Conservation (phyloP, 2,888 invertebrate genomes). For the Agrenia bidenticulata region DNA sequence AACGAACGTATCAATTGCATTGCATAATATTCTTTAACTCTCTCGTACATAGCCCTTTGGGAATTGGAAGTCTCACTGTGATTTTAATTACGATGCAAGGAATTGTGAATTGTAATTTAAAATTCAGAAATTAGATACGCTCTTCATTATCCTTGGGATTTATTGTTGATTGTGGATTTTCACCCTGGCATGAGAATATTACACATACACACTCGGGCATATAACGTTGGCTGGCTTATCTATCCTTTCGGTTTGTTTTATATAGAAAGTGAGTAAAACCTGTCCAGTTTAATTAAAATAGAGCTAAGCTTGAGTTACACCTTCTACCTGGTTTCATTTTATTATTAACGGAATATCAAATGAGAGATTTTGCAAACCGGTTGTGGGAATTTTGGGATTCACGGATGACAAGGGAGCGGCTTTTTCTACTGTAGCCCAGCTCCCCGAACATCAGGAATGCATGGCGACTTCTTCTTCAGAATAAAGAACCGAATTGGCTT, state of each 20-base stretch:
- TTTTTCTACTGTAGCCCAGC: too few relatives aligned
- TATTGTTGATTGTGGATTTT: conserved; percentile 2
- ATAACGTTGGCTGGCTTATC: background rate
- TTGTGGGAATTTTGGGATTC: background rate
- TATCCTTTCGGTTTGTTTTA: background rate
- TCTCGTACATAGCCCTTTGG: background rate
- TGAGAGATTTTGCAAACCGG: conserved; percentile 23
- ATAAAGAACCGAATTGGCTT: background rate
- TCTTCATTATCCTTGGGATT: background rate
- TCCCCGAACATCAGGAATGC: too few relatives aligned
- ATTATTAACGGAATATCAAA: conserved; percentile 1
- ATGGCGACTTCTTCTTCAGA: background rate
- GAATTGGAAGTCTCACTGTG: conserved; percentile 11
- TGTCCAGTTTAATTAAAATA: too few relatives aligned
- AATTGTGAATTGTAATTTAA: background rate
- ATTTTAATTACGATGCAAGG: conserved; percentile 18
- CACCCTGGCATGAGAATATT: background rate
- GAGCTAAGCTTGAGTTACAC: too few relatives aligned
- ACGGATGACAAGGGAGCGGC: too few relatives aligned
- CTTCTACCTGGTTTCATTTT: background rate
- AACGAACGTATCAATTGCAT: background rate
- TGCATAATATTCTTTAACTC: background rate
- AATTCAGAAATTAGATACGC: conserved; percentile 16
- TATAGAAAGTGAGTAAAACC: too few relatives aligned
- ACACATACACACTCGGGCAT: background rate